phyloP scores from a whole-genome alignment of 2,888 invertebrate genomes.

The Troides oblongomaculatus region DNA sequence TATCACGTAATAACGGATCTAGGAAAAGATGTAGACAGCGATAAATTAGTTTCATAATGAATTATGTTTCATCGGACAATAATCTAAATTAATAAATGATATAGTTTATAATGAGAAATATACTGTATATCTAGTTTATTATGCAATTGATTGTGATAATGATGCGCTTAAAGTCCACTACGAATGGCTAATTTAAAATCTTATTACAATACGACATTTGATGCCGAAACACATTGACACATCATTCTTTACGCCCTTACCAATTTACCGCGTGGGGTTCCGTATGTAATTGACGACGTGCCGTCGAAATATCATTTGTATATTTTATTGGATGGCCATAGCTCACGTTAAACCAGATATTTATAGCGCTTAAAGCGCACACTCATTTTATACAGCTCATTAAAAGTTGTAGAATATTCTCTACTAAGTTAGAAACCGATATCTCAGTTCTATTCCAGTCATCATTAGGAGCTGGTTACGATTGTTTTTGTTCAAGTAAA shows the following conservation, averaged over 20 bases:
- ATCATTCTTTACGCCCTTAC: constrained; percentile 30
- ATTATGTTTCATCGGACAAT: not conserved
- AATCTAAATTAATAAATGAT: not conserved
- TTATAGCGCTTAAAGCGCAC: constrained; percentile 6
- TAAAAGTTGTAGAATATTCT: constrained; percentile 16
- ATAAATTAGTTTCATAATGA: not conserved
- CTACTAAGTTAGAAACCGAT: constrained; percentile 20
- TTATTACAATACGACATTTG: constrained; percentile 32
- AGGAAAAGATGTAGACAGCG: too few relatives aligned
- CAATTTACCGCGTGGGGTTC: constrained; percentile 20
- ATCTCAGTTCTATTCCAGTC: constrained; percentile 14
- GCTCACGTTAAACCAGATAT: constrained; percentile 15
- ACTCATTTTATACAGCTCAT: constrained; percentile 17
- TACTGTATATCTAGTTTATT: not conserved
- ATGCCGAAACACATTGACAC: constrained; percentile 24
- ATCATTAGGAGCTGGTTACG: constrained; percentile 24
- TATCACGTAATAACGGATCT: too few relatives aligned
- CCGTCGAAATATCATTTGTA: constrained; percentile 29
- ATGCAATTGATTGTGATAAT: not conserved
- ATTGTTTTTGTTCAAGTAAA: constrained; percentile 30
- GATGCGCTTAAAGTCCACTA: constrained; percentile 28
- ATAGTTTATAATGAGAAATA: not conserved
- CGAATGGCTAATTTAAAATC: constrained; percentile 31
- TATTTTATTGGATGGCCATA: constrained; percentile 30
- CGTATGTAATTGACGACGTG: constrained; percentile 22